These are phyloP conservation scores for Antennarius maculatus DNA, from an alignment of 2,797 vertebrate species.

Conservation along the genomic window DNA sequence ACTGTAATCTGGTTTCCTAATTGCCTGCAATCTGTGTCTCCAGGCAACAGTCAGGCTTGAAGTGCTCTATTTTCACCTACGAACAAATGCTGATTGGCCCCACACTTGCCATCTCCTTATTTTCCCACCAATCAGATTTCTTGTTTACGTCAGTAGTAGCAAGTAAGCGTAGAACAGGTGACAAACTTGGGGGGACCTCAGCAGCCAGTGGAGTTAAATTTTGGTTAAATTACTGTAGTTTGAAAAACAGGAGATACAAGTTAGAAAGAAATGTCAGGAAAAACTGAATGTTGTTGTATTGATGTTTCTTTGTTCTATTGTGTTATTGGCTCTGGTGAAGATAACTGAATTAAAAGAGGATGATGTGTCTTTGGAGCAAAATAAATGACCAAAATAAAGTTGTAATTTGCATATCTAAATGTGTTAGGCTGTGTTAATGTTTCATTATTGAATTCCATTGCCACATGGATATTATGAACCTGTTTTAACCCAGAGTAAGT, in stretches of 20 bases:
- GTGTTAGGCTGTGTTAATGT: background rate
- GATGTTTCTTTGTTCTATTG: constrained; percentile 45
- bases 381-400: constrained; percentile 58
- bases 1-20: constrained; percentile 69
- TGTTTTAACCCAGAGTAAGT: background rate
- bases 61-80: constrained; percentile 68
- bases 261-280: background rate
- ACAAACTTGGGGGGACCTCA: constrained; percentile 51
- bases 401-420: constrained; percentile 53
- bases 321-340: constrained; percentile 25
- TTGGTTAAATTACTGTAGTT: constrained; percentile 13
- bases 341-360: constrained; percentile 18
- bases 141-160: constrained; percentile 43
- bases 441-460: background rate
- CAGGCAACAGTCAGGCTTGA: constrained; percentile 73
- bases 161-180: constrained; percentile 31
- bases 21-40: constrained; percentile 72
- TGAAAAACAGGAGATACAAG: constrained; percentile 7
- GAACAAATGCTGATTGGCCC: constrained; percentile 69
- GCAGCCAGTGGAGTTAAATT: constrained; percentile 40
- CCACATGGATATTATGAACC: background rate
- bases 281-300: constrained; percentile 28
- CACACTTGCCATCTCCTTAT: constrained; percentile 26
- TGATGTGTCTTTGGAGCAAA: constrained; percentile 18
- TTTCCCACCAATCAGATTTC: constrained; percentile 54